A percentile compares a stretch with the other conserved stretches of the same genome.
phyloP scores from a whole-genome alignment of 2,888 invertebrate species.

The Pterostichus madidus region DNA sequence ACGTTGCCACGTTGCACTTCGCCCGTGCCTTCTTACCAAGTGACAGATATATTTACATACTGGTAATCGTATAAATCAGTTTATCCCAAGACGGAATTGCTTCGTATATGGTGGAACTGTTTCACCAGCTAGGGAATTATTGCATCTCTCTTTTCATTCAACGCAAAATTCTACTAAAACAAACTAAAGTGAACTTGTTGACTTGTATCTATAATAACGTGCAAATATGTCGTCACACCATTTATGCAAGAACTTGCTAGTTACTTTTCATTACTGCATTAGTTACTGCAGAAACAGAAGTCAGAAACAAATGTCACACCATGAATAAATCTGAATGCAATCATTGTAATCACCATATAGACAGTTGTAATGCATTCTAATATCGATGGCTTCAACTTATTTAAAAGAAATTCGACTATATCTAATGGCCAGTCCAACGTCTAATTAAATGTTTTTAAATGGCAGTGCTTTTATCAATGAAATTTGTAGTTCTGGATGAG shows the following conservation, averaged over 20 bases:
- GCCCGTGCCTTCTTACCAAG: conserved; percentile 2
- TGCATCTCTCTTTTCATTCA: conserved; percentile 44
- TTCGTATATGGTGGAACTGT: conserved; percentile 39
- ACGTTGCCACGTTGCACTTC: conserved; percentile 27
- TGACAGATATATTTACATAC: conserved; percentile 56
- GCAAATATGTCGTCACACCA: conserved; percentile 16
- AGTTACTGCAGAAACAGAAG: background rate
- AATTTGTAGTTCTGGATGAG: too few relatives aligned
- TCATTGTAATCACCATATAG: too few relatives aligned
- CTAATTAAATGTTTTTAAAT: too few relatives aligned
- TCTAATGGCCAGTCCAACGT: too few relatives aligned
- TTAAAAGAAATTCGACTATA: too few relatives aligned
- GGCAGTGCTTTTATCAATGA: too few relatives aligned
- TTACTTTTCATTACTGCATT: conserved; percentile 23
- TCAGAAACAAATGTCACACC: too few relatives aligned
- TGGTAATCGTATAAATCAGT: conserved; percentile 59
- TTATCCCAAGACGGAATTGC: conserved; percentile 53
- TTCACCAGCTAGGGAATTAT: conserved; percentile 34
- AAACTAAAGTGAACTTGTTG: conserved; percentile 17
- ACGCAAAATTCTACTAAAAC: conserved; percentile 18
- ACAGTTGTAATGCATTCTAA: too few relatives aligned
- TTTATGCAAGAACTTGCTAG: background rate
- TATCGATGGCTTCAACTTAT: too few relatives aligned
- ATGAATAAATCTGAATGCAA: too few relatives aligned
- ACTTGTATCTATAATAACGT: conserved; percentile 15